Base-by-base conservation (phyloP, 2,888 invertebrate genomes). In the Apotomis betuletana region DNA sequence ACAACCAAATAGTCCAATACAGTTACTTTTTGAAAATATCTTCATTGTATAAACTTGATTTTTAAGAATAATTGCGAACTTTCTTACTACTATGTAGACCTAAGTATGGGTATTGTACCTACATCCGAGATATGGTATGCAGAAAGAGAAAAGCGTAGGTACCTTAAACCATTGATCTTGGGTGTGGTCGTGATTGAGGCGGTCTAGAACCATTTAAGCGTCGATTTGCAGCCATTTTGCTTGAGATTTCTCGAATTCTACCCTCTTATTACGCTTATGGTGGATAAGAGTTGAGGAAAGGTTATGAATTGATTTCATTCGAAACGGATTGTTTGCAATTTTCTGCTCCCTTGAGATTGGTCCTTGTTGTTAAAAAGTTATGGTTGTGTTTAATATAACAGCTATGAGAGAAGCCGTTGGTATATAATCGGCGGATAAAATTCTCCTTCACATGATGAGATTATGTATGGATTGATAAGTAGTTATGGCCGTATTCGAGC, bases 181-280 rank as follows among this genome's bases (percentile, higher is more conserved):
- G 51, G 38, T 49, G 27, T 59, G 60, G 41, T 67, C 71, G 71
- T 71, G 71, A 51, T 54, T 12, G 49, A 51, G 51, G 51, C 41
- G 67, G 57, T 61, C 27, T 44, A 62, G 12, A 57, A 51, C 38
- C 64, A 65, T 55, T 70, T 49, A 57, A 57, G 13, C 57, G 5
- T 8, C 60, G 54, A 59, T 57, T 67, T 61, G 44, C 61, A 57
- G 61, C 55, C 69, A 41, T 63, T 54, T 57, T 52, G 12, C 54
- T 51, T 61, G 0, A 60, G 71, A 57, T 27, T 54, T 41, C 41
- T 27, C 61, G 44, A 55, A 49, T 15, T n/a, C 10, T 27, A 51
- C 13, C 55, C 67, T 38, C 67, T 55, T 38, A 67, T 71, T 71
- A 62, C 49, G 49, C 60, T 55, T n/a, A 67, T 60, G 49, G 49